Conservation (phyloP, 2,888 invertebrate species). For the Lamproptera curius region DNA sequence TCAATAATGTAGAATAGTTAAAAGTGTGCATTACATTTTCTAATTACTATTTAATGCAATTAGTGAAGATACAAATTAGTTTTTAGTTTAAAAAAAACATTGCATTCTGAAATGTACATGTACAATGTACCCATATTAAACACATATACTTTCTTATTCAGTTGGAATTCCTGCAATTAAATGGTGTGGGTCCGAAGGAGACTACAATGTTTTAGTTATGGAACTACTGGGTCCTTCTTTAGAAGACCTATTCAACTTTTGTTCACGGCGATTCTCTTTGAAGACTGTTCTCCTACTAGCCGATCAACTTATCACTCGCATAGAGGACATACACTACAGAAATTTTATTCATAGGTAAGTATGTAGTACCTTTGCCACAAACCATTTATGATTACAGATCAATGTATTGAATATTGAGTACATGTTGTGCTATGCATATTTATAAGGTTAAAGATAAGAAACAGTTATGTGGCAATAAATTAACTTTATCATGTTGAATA, state of each 20-base stretch:
- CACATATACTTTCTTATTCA: constrained; percentile 43
- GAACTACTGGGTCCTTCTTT: constrained; percentile 97
- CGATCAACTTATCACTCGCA: constrained; percentile 97
- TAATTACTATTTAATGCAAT: too few species aligned
- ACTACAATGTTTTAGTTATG: constrained; percentile 99
- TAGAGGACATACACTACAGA: constrained; percentile 98
- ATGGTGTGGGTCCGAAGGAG: constrained; percentile 99
- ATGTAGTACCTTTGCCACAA: constrained; percentile 10
- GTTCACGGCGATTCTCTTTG: constrained; percentile 97
- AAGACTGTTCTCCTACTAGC: constrained; percentile 99
- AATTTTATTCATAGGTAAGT: constrained; percentile 94
- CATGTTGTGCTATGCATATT: constrained; percentile 22
- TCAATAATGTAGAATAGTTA: too few species aligned
- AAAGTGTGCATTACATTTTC: too few species aligned
- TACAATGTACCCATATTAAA: too few species aligned
- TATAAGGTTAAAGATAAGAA: constrained; percentile 30
- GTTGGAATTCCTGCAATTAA: constrained; percentile 98
- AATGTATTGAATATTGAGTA: constrained; percentile 23
- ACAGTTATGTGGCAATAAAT: too few species aligned
- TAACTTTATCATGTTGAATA: too few species aligned
- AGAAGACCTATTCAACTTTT: constrained; percentile 99
- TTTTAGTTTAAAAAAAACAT: too few species aligned
- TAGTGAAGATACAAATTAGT: too few species aligned
- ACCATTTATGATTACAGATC: constrained; percentile 26
- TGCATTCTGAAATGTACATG: too few species aligned